Evolutionary conservation across 2,113 vertebrate species (phyloP).

Genomic region (Phalacrocorax pelagicus): DNA sequence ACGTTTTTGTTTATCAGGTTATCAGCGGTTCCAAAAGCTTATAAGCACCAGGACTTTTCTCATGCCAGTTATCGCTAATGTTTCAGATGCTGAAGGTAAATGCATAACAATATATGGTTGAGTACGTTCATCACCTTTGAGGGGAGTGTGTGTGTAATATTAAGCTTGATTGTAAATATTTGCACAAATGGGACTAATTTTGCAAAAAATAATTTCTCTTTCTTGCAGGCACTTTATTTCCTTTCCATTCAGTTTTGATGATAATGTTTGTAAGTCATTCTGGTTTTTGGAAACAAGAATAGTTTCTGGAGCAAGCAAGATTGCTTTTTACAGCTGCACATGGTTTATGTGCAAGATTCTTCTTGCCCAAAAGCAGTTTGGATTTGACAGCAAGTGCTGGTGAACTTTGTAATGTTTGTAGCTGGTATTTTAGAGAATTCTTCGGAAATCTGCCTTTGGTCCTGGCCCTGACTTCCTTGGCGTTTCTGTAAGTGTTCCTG

Average conservation of each 20-base stretch:
- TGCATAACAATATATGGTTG: not conserved
- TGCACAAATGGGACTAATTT: conserved; percentile 1
- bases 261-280: not conserved
- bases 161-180: conserved; percentile 13
- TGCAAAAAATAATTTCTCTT: not conserved
- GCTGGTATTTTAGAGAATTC: conserved; percentile 17
- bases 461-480: not conserved
- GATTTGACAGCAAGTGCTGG: conserved; percentile 31
- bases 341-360: conserved; percentile 8
- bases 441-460: conserved; percentile 31
- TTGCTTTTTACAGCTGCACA: conserved; percentile 25
- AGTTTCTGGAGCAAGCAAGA: not conserved
- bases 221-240: not conserved
- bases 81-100: conserved; percentile 2
- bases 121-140: not conserved
- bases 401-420: not conserved
- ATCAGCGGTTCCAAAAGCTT: conserved; percentile 48
- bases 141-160: not conserved
- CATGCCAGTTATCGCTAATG: not conserved
- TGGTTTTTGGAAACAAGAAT: not conserved
- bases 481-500: not conserved
- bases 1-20: conserved; percentile 61
- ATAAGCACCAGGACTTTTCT: conserved; percentile 16
- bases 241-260: not conserved
- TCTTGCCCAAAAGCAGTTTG: conserved; percentile 18